Evolutionary conservation across 2,888 invertebrate genomes (phyloP), one percentile per base, ranked within the genome.

Genomic region (Pantelozetes paolii): DNA sequence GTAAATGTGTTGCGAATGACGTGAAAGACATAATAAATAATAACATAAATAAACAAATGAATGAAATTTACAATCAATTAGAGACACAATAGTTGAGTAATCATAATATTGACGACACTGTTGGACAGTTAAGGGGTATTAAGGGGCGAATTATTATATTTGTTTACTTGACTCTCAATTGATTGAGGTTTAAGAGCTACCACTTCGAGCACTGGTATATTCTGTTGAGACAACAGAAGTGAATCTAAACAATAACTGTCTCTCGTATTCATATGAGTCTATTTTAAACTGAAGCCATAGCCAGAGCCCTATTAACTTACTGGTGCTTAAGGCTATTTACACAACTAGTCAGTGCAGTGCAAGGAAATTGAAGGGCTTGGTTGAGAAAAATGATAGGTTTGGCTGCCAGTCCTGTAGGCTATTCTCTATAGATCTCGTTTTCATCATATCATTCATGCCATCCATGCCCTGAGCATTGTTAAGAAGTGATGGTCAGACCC

Each of bases 281-380:
- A 67, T 67, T 67, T 67, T 67, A 36, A 67, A 67, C 45, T 15
- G 20, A 62, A 62, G 32, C 42, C 32, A 26, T n/a, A 67, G 67
- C 42, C 67, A n/a, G 32, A 67, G 36, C 67, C 67, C 67, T 67
- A 67, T 67, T 67, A 67, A 67, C 40, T 67, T n/a, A 67, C 42
- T 67, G 40, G 6, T 36, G 67, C 67, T 67, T 23, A 11, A 23
- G 67, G 67, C 67, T 67, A 67, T 67, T 67, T 67, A 42, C 23
- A 67, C 67, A 67, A 67, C 67, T 36, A 36, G 67, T 67, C 67
- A 67, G 67, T 67, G 67, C 67, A 67, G 67, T 67, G 6, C n/a
- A 67, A 67, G 67, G 67, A 67, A 67, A 67, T 67, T 67, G 67
- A 67, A 67, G 67, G 67, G 67, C 67, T 67, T 67, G 67, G 67